These are phyloP conservation scores for Dryobota labecula DNA, from an alignment of 2,888 invertebrate genomes.

Conservation along the genomic window DNA sequence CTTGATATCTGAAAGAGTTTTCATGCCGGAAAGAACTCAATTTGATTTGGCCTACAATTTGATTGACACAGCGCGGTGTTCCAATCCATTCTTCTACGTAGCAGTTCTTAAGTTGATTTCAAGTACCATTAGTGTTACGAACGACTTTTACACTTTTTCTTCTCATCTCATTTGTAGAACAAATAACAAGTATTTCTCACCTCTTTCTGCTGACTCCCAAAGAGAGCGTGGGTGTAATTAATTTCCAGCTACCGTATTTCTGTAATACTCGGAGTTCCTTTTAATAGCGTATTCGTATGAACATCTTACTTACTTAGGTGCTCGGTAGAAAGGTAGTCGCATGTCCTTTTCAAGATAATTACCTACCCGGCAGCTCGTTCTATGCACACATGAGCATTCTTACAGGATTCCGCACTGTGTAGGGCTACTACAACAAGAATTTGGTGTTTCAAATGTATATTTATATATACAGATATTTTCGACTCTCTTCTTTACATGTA, in stretches of 20 bases:
- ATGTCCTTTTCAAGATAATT: conserved; percentile 64
- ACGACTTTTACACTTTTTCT: no score
- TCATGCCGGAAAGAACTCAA: neutral
- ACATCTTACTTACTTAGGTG: conserved; percentile 48
- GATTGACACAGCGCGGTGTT: neutral
- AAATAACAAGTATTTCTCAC: neutral
- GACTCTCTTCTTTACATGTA: no score
- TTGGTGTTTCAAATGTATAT: neutral
- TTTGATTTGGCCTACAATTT: neutral
- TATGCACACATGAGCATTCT: conserved; percentile 54
- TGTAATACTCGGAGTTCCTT: conserved; percentile 47
- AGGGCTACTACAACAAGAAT: conserved; percentile 40
- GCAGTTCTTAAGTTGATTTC: neutral
- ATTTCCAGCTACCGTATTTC: conserved; percentile 19
- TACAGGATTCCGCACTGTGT: conserved; percentile 55
- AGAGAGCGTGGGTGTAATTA: conserved; percentile 24
- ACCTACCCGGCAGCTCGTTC: conserved; percentile 49
- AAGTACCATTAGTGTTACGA: neutral
- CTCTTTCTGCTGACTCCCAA: neutral
- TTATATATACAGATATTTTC: no score
- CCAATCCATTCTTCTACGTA: neutral
- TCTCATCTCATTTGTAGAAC: neutral
- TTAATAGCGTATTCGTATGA: conserved; percentile 52
- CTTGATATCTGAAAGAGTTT: neutral
- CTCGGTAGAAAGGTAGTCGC: conserved; percentile 56